These are phyloP conservation scores for Takifugu ocellatus DNA, from an alignment of 2,797 vertebrate genomes.

Conservation along the genomic window DNA sequence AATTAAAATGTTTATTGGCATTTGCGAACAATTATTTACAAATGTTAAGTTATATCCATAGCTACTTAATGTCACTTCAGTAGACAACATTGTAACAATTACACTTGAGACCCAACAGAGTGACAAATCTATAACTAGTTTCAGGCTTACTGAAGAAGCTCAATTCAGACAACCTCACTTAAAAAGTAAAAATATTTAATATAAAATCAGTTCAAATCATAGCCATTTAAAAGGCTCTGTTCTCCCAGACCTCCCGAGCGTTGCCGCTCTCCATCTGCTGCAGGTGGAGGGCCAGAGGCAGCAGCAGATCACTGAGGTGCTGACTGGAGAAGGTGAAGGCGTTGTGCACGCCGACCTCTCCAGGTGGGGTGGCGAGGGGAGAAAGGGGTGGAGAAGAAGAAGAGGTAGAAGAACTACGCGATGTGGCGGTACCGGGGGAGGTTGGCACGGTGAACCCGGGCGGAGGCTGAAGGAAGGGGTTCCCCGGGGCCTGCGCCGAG, in stretches of 20 bases:
- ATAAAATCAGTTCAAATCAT: too few relatives aligned
- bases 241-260: conserved; percentile 53
- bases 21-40: too few relatives aligned
- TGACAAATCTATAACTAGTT: too few relatives aligned
- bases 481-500: background rate
- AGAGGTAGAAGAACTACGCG: conserved; percentile 35
- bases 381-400: conserved; percentile 55
- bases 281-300: conserved; percentile 74
- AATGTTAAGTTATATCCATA: too few relatives aligned
- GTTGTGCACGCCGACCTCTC: conserved; percentile 59
- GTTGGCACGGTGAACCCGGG: conserved; percentile 16
- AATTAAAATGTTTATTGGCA: too few relatives aligned
- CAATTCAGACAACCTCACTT: too few relatives aligned
- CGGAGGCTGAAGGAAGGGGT: conserved; percentile 6
- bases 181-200: too few relatives aligned
- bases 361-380: conserved; percentile 49
- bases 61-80: too few relatives aligned
- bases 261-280: conserved; percentile 71
- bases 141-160: too few relatives aligned
- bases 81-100: too few relatives aligned
- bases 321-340: conserved; percentile 80
- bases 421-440: conserved; percentile 16
- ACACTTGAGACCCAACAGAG: too few relatives aligned
- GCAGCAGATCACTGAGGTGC: conserved; percentile 74
- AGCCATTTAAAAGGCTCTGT: conserved; percentile 35